Percentiles rank a stretch among this genome's conserved stretches.
Conservation (phyloP, 2,888 invertebrate genomes). For the Spatulosminthurus flaviceps region DNA sequence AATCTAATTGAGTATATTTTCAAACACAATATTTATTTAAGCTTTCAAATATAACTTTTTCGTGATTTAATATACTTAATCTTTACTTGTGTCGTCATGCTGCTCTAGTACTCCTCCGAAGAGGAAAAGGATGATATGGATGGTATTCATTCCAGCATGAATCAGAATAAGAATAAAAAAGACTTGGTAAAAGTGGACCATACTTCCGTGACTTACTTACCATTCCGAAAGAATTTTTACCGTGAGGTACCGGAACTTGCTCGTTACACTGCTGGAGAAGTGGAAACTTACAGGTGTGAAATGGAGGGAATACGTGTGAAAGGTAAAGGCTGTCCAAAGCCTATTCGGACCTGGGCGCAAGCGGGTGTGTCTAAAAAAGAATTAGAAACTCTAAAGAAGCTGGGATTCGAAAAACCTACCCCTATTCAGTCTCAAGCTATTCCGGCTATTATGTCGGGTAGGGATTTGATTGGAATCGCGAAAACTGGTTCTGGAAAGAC, state of each 20-base stretch:
- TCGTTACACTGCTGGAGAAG: conserved; percentile 87
- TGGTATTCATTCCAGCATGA: conserved; percentile 86
- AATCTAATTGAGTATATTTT: neutral
- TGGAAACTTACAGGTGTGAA: conserved; percentile 79
- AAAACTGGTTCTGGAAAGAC: conserved; percentile 99
- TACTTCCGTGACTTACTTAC: conserved; percentile 82
- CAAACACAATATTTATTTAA: neutral
- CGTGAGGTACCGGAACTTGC: conserved; percentile 96
- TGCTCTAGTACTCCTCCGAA: conserved; percentile 87
- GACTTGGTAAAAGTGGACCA: conserved; percentile 95
- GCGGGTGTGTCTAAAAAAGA: conserved; percentile 97
- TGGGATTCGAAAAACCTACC: conserved; percentile 93
- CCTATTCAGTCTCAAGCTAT: conserved; percentile 99
- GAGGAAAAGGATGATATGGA: conserved; percentile 96
- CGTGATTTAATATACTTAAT: neutral
- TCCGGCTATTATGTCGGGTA: conserved; percentile 94
- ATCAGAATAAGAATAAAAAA: conserved; percentile 89
- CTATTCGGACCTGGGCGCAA: conserved; percentile 96
- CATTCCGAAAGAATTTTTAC: conserved; percentile 95
- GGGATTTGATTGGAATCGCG: conserved; percentile 98
- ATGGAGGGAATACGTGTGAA: conserved; percentile 95
- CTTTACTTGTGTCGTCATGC: conserved; percentile 45
- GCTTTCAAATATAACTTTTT: neutral
- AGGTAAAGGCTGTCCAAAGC: conserved; percentile 95
- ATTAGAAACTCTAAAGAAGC: conserved; percentile 86